Conservation (phyloP, 2,113 vertebrate genomes). For the Oxygymnocypris stewartii region DNA sequence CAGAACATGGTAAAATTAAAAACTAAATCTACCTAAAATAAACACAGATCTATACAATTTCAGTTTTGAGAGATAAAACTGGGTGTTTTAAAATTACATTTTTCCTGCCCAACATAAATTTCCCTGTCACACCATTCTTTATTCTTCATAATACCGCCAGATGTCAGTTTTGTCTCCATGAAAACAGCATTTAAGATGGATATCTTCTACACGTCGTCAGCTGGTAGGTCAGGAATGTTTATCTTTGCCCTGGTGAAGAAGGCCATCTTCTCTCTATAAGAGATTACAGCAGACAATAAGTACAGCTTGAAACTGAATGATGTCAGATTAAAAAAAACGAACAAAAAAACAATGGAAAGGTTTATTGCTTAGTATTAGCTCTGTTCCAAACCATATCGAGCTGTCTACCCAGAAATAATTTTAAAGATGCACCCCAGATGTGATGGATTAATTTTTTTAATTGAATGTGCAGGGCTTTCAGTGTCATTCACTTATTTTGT, state of each 20-base stretch:
- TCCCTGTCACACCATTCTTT: constrained; percentile 61
- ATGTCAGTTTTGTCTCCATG: constrained; percentile 63
- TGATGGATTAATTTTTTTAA: background rate
- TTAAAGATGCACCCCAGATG: background rate
- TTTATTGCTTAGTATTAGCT: background rate
- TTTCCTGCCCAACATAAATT: constrained; percentile 52
- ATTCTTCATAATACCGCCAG: constrained; percentile 75
- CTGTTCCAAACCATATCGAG: background rate
- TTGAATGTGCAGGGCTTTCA: too few relatives aligned
- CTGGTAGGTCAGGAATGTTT: constrained; percentile 87
- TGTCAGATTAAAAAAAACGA: background rate
- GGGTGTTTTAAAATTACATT: constrained; percentile 61
- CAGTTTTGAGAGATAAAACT: constrained; percentile 65
- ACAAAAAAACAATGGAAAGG: background rate
- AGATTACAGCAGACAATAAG: constrained; percentile 10
- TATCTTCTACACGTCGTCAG: constrained; percentile 84
- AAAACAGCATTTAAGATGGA: constrained; percentile 66
- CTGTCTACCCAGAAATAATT: background rate
- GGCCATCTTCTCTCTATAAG: constrained; percentile 94
- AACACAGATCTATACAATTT: constrained; percentile 65
- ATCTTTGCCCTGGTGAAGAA: constrained; percentile 93
- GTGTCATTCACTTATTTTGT: too few relatives aligned
- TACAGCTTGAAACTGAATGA: background rate
- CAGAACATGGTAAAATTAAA: constrained; percentile 59
- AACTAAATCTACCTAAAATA: constrained; percentile 56